phyloP scores from a whole-genome alignment of 2,113 vertebrate species.

The Condylura cristata region DNA sequence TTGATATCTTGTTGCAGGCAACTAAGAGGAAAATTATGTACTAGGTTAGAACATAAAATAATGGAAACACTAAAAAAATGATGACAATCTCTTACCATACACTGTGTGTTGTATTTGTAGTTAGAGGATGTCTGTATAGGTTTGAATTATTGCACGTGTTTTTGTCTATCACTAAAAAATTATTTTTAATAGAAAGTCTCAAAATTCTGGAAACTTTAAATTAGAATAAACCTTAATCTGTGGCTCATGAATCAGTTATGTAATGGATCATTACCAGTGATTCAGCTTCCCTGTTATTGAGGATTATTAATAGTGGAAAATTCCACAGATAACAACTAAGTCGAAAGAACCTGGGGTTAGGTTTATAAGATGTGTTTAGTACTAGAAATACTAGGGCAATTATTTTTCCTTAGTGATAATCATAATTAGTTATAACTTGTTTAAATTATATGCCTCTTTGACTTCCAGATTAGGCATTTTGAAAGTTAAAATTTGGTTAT shows the following conservation, averaged over 20 bases:
- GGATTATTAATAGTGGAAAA: neutral
- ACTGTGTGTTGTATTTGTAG: neutral
- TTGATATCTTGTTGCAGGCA: neutral
- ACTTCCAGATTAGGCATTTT: conserved; percentile 13
- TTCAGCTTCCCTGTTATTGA: neutral
- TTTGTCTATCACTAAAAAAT: neutral
- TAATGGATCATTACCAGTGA: neutral
- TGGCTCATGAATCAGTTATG: neutral
- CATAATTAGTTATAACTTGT: conserved; percentile 18
- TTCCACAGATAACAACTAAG: neutral
- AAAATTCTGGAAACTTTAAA: neutral
- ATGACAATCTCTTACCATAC: neutral
- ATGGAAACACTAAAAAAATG: neutral
- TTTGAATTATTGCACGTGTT: neutral
- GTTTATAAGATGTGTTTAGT: neutral
- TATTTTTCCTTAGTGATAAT: neutral
- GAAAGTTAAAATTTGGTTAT: conserved; percentile 29
- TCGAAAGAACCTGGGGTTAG: neutral
- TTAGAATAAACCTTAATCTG: neutral
- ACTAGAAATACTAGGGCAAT: neutral
- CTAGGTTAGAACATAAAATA: neutral
- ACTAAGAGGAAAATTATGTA: neutral
- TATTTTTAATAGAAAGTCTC: conserved; percentile 15
- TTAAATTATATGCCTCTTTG: neutral
- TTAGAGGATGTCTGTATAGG: neutral